Evolutionary conservation across 2,888 invertebrate species (phyloP), one percentile per base, ranked within the genome.

Genomic region (Drosophila macrothrix): DNA sequence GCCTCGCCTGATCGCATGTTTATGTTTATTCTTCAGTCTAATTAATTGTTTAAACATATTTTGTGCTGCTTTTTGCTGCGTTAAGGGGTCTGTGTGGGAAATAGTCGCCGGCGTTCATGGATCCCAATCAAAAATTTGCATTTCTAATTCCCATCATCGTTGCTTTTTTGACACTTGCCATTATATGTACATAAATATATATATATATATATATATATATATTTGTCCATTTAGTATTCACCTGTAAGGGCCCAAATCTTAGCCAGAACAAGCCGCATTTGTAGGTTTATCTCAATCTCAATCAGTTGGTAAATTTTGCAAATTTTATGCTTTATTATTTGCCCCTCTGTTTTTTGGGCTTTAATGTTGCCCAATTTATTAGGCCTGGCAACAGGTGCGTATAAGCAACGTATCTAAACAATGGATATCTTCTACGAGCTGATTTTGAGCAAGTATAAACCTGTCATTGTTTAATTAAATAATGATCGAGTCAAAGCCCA

Each of bases 11-110:
- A 16, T 22, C 9, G 14, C 22, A 41, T 77, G 75, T 84, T 78
- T 80, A 78, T 89, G 80, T 89, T 89, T 89, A 86, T 29, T 39
- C 73, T 80, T 68, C 63, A 78, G 65, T 55, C 85, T 73, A 89
- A 86, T 86, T 82, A 82, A 89, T 87, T 89, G 85, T 84, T 87
- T 89, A 86, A 86, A 86, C 88, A 89, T 58, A 43, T 78, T 77
- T 77, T 54, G 28, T 28, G 43, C 41, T 35, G 31, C 35, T 64
- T 37, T 16, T 66, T 68, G 43, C 31, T 2, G 14, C 46, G 0
- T 46, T 25, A 25, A 46, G 46, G 7, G 46, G 16, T 25, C 58
- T 54, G 16, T 54, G 39, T 63, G 68, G 28, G 39, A 64, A 73
- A 46, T 39, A 25, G 16, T 50, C 56, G 56, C 63, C 65, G 9